Conservation (phyloP, 2,888 invertebrate genomes). For the Scelioninae gen. 1 region DNA sequence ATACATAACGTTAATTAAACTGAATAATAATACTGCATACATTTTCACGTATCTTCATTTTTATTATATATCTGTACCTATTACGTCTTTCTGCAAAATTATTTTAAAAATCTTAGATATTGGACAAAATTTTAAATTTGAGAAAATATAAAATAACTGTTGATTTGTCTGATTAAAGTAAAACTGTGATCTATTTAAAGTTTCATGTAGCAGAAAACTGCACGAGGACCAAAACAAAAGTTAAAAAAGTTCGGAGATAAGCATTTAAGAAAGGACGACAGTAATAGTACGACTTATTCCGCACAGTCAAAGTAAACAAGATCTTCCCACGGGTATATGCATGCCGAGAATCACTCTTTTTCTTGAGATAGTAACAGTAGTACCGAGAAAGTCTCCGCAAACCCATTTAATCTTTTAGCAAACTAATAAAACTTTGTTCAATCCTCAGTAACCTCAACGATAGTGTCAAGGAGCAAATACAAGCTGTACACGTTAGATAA, state of each 20-base stretch:
- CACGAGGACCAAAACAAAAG: too few relatives aligned
- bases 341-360: conserved; percentile 65
- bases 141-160: too few relatives aligned
- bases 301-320: conserved; percentile 65
- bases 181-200: too few relatives aligned
- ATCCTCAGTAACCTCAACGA: conserved; percentile 69
- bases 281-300: conserved; percentile 46
- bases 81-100: too few relatives aligned
- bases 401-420: conserved; percentile 77
- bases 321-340: conserved; percentile 67
- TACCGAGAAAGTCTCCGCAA: conserved; percentile 61
- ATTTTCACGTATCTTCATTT: too few relatives aligned
- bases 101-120: too few relatives aligned
- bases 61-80: too few relatives aligned
- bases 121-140: too few relatives aligned
- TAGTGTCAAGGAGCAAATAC: conserved; percentile 59
- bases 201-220: too few relatives aligned
- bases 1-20: too few relatives aligned
- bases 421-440: conserved; percentile 80
- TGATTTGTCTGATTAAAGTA: too few relatives aligned
- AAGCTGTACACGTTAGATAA: conserved; percentile 52
- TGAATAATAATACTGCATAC: too few relatives aligned
- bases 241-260: conserved; percentile 32
- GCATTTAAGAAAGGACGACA: conserved; percentile 49
- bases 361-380: conserved; percentile 64